Conservation (phyloP, 2,797 vertebrate species). For the Phylloscopus collybita region DNA sequence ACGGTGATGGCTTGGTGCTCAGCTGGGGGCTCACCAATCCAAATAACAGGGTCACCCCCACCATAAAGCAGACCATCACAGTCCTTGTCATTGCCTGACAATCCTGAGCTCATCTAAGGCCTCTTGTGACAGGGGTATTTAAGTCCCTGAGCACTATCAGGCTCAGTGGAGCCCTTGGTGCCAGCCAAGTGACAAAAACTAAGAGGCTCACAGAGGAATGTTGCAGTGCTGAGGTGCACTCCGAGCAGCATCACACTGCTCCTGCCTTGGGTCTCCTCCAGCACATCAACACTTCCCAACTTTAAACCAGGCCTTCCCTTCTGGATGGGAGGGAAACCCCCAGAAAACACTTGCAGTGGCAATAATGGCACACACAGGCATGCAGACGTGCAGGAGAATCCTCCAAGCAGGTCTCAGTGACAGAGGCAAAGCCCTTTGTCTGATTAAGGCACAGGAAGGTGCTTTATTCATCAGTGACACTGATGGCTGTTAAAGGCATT, state of each 20-base stretch:
- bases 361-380: not conserved
- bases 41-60: not conserved
- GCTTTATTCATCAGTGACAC: not conserved
- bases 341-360: accelerated
- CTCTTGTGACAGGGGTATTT: not conserved
- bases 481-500: not conserved
- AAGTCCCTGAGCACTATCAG: not conserved
- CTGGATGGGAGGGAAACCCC: not conserved
- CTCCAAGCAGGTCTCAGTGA: not conserved
- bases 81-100: not conserved
- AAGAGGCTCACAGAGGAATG: not conserved
- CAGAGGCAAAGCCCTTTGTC: not conserved
- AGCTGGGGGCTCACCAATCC: not conserved
- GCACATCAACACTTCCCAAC: accelerated
- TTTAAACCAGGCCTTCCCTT: not conserved
- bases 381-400: accelerated
- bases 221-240: accelerated
- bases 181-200: not conserved
- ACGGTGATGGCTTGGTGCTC: not conserved
- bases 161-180: accelerated
- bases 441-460: not conserved
- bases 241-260: accelerated
- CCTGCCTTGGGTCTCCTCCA: not conserved
- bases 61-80: not conserved
- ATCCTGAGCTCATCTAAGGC: not conserved